Evolutionary conservation across 2,888 invertebrate genomes (phyloP).

Genomic region (Melanophora roralis): DNA sequence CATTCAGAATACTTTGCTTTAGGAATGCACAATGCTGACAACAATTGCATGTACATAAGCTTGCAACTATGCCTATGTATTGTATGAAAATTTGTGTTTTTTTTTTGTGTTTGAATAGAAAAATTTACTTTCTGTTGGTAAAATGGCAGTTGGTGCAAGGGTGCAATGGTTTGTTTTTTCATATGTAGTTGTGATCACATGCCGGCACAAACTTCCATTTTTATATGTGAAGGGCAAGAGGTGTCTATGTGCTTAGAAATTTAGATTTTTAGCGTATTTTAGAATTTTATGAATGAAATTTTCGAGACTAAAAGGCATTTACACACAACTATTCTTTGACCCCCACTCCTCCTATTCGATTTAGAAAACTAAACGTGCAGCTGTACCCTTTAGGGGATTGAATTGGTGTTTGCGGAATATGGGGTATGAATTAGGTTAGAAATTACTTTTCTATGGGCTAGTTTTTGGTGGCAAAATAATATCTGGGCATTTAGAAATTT

Average conservation of each 20-base stretch:
- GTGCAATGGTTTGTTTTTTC: not conserved
- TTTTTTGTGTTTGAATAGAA: not conserved
- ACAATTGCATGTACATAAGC: constrained; percentile 1
- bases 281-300: constrained; percentile 75
- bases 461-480: not conserved
- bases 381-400: no score
- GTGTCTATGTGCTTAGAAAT: constrained; percentile 72
- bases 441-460: constrained; percentile 10
- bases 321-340: not conserved
- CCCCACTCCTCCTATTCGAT: not conserved
- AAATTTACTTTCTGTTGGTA: not conserved
- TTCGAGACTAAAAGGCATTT: constrained; percentile 47
- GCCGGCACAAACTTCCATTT: not conserved
- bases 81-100: not conserved
- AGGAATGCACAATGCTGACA: constrained; percentile 14
- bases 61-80: not conserved
- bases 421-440: constrained; percentile 5
- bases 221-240: not conserved
- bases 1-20: not conserved
- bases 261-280: constrained; percentile 75
- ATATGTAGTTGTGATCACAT: not conserved
- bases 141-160: not conserved
- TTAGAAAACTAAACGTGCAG: no score
- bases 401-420: not conserved
- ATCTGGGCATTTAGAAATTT: constrained; percentile 3